Conservation (phyloP, 2,113 vertebrate genomes). For the Sinocyclocheilus anophthalmus region DNA sequence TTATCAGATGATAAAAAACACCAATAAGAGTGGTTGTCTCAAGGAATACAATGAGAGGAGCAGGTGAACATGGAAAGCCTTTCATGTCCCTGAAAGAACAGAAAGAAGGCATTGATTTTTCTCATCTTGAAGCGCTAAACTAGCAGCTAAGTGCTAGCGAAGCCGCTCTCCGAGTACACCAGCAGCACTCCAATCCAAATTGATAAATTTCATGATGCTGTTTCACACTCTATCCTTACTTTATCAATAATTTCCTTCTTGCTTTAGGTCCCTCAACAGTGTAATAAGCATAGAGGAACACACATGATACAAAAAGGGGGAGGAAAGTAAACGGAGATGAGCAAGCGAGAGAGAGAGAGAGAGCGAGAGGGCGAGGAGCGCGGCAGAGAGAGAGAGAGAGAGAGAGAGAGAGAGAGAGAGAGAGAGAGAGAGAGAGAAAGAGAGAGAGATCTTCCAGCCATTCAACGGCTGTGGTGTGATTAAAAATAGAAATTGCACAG, state of each 20-base stretch:
- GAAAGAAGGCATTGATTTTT: slow-evolving; percentile 62
- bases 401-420: neutral
- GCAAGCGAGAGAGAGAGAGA: neutral
- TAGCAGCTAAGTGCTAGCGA: slow-evolving; percentile 54
- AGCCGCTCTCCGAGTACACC: slow-evolving; percentile 62
- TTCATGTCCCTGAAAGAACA: slow-evolving; percentile 58
- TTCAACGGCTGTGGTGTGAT: slow-evolving; percentile 51
- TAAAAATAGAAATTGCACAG: slow-evolving; percentile 59
- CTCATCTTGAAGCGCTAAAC: slow-evolving; percentile 63
- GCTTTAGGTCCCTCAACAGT: slow-evolving; percentile 38
- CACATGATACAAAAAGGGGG: neutral
- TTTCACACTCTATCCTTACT: slow-evolving; percentile 52
- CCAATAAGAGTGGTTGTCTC: slow-evolving; percentile 65
- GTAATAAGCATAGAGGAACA: slow-evolving; percentile 18
- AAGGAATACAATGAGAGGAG: slow-evolving; percentile 59
- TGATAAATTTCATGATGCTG: slow-evolving; percentile 58
- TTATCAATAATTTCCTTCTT: slow-evolving; percentile 55
- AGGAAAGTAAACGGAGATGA: neutral
- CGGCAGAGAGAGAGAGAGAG: neutral
- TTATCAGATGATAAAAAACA: slow-evolving; percentile 65
- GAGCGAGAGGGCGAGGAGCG: no score
- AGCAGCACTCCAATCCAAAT: slow-evolving; percentile 59
- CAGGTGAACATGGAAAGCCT: slow-evolving; percentile 60
- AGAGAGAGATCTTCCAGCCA: slow-evolving; percentile 31
- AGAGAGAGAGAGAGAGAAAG: neutral